A percentile compares a stretch with the other conserved stretches of the same genome.
Conservation (phyloP, 2,888 invertebrate species). For the Temnothorax unifasciatus region DNA sequence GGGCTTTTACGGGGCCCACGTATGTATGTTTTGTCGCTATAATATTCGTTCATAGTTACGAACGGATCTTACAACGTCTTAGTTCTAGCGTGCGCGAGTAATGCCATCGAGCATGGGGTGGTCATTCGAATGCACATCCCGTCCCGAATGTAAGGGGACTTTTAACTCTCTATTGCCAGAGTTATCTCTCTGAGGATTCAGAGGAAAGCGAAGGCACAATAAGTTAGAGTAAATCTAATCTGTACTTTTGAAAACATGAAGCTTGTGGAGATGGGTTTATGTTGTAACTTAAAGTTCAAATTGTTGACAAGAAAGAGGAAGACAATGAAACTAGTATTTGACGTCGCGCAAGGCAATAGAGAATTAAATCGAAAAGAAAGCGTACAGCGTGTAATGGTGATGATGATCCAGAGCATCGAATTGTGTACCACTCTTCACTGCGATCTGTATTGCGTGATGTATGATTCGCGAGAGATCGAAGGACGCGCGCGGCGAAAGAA, state of each 20-base stretch:
- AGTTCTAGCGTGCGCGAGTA: slow-evolving; percentile 44
- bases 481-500: slow-evolving; percentile 1
- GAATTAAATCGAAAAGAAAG: slow-evolving; percentile 26
- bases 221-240: not conserved
- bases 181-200: not conserved
- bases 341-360: not conserved
- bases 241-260: not conserved
- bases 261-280: not conserved
- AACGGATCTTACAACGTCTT: slow-evolving; percentile 55
- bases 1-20: slow-evolving; percentile 37
- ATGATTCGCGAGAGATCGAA: not conserved
- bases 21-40: slow-evolving; percentile 52
- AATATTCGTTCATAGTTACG: slow-evolving; percentile 49
- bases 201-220: not conserved
- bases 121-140: slow-evolving; percentile 28
- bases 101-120: slow-evolving; percentile 5
- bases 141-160: slow-evolving; percentile 14
- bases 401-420: slow-evolving; percentile 5
- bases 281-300: not conserved
- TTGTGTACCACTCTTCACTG: not conserved
- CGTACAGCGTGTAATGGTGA: slow-evolving; percentile 23
- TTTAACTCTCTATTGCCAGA: slow-evolving; percentile 20
- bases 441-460: not conserved
- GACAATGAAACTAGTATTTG: not conserved
- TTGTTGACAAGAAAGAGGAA: not conserved